Conservation (phyloP, 2,113 vertebrate genomes). For the Saccopteryx leptura region DNA sequence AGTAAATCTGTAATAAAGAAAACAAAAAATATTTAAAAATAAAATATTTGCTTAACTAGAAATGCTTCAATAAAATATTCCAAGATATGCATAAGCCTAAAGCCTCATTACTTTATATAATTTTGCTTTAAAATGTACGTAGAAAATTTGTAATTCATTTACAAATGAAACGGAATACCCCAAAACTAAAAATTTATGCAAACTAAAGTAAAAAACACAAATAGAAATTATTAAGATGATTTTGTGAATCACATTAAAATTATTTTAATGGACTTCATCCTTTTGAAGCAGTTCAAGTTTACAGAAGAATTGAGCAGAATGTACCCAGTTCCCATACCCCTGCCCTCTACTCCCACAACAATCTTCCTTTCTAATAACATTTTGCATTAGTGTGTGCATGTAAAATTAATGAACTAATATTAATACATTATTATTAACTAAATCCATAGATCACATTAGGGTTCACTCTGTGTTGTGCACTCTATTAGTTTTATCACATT, state of each 20-base stretch:
- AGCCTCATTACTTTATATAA: neutral
- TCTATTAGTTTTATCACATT: neutral
- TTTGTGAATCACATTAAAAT: slow-evolving; percentile 36
- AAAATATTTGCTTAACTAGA: slow-evolving; percentile 31
- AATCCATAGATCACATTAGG: neutral
- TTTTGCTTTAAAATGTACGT: neutral
- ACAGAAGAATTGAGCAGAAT: slow-evolving; percentile 8
- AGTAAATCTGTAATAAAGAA: slow-evolving; percentile 35
- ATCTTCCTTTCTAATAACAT: neutral
- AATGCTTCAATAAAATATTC: slow-evolving; percentile 25
- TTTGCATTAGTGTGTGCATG: neutral
- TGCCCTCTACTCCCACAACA: neutral
- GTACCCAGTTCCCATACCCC: neutral
- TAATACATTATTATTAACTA: neutral
- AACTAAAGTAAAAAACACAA: slow-evolving; percentile 28
- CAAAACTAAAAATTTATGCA: slow-evolving; percentile 12
- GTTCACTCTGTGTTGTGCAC: neutral
- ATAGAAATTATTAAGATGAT: slow-evolving; percentile 16
- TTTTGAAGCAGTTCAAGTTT: neutral
- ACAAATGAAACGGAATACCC: neutral
- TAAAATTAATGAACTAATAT: neutral
- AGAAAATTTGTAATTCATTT: slow-evolving; percentile 38
- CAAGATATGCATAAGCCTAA: neutral
- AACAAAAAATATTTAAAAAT: slow-evolving; percentile 41
- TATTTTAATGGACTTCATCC: slow-evolving; percentile 2